Conservation (phyloP, 2,888 invertebrate genomes). For the Macrosoma leucophasiata region DNA sequence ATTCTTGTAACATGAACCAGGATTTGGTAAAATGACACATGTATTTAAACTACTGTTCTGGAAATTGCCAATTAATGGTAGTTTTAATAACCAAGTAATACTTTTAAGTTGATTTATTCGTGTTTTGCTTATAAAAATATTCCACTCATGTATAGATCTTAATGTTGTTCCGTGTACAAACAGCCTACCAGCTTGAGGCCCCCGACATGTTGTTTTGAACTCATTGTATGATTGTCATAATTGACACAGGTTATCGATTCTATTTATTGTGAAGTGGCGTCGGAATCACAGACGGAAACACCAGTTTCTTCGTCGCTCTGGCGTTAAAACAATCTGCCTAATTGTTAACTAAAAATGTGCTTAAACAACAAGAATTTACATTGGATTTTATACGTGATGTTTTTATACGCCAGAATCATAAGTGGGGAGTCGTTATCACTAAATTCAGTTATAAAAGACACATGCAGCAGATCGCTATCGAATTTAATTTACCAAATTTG, state of each 20-base stretch:
- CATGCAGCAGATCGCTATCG: conserved; percentile 46
- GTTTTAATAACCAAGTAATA: conserved; percentile 1
- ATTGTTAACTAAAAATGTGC: conserved; percentile 45
- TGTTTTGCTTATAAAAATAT: conserved; percentile 1
- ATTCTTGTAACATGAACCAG: too few species aligned
- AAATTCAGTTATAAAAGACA: conserved; percentile 37
- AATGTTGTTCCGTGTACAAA: conserved; percentile 17
- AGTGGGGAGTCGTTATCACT: conserved; percentile 40
- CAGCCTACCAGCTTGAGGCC: conserved; percentile 26
- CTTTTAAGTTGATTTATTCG: conserved; percentile 4
- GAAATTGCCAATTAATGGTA: not conserved
- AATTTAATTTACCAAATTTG: conserved; percentile 45
- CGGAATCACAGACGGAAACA: conserved; percentile 53
- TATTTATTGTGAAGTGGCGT: conserved; percentile 57
- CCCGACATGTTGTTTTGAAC: conserved; percentile 68
- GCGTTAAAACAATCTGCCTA: conserved; percentile 34
- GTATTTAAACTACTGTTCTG: too few species aligned
- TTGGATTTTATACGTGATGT: conserved; percentile 39
- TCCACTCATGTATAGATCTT: too few species aligned
- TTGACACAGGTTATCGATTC: conserved; percentile 68
- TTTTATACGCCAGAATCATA: conserved; percentile 36
- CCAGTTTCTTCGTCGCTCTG: conserved; percentile 42
- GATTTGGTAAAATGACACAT: conserved; percentile 1
- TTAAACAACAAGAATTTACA: conserved; percentile 31
- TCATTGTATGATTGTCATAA: conserved; percentile 54